A percentile compares a stretch with the other conserved stretches of the same genome.
Conservation (phyloP, 2,797 vertebrate genomes). For the Cynopterus sphinx region DNA sequence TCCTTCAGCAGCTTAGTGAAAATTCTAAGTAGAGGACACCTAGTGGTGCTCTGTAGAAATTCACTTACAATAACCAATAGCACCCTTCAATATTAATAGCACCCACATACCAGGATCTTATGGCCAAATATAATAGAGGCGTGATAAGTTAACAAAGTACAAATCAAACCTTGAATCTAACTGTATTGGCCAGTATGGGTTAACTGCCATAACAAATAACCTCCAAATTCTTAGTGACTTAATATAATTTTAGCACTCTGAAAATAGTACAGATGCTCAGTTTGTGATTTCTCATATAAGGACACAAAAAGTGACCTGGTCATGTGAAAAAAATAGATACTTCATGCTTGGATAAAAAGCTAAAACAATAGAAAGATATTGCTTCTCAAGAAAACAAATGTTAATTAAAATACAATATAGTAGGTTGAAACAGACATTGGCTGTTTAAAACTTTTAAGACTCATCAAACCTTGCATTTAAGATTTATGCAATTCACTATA, state of each 20-base stretch:
- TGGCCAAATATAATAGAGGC: background rate
- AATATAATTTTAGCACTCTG: background rate
- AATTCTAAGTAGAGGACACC: conserved; percentile 52
- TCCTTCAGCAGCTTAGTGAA: background rate
- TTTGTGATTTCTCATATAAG: background rate
- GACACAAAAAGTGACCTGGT: background rate
- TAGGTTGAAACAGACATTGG: background rate
- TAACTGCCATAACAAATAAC: background rate
- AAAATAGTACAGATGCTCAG: background rate
- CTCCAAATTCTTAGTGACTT: background rate
- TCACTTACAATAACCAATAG: background rate
- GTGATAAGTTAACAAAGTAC: background rate
- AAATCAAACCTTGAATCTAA: background rate
- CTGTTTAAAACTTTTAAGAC: background rate
- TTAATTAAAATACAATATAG: background rate
- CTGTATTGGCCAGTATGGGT: background rate
- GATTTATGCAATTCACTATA: background rate
- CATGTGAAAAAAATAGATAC: background rate
- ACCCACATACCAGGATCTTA: background rate
- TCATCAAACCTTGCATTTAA: background rate
- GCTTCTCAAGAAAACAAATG: background rate
- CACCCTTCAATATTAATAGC: background rate
- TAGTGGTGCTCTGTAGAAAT: conserved; percentile 61
- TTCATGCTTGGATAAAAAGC: background rate
- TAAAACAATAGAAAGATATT: background rate